Evolutionary conservation across 2,113 vertebrate species (phyloP), one percentile per base, ranked within the genome.

Genomic region (Tonatia bakeri): DNA sequence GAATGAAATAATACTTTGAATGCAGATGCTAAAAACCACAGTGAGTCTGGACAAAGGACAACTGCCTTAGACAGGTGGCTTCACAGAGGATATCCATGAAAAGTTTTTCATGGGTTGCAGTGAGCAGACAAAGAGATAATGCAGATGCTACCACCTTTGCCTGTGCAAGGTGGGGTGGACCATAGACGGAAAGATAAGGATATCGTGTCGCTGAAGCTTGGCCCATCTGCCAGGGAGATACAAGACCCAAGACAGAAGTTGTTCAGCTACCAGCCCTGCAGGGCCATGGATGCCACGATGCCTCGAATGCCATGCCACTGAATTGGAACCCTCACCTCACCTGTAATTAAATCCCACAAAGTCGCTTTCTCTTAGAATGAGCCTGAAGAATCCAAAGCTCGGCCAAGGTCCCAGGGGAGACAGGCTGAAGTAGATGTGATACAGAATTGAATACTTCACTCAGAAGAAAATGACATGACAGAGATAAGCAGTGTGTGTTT

Each of bases 401-500:
- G 81, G 22, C 67, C 50, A 45, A 79, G 19, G 33, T 84, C 38
- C 2, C 52, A 67, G 50, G 50, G 45, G 12, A 80, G 92, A 69
- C 0, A 11, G 14, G 7, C 17, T 20, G 38, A 90, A 85, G n/a
- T 16, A 38, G 73, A 79, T 79, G 26, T 64, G 90, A 95, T 64
- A 24, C 0, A 67, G 17, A 26, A 89, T 50, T 67, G 59, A 40
- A 26, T 90, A 73, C 59, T 92, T 96, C 43, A 92, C 43, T 65
- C 38, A 40, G 40, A 22, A 94, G 81, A 87, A 90, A 92, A 95
- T 79, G 81, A 82, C 38, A 64, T 69, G 47, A 77, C 91, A 94
- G 56, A 94, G 28, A 40, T 82, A 92, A 95, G n/a, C 81, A 88
- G 20, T 20, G 0, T 77, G 65, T 82, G 87, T 28, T 43, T 94